These are phyloP conservation scores for Proterorhinus semilunaris DNA, from an alignment of 2,113 vertebrate species.

Conservation along the genomic window DNA sequence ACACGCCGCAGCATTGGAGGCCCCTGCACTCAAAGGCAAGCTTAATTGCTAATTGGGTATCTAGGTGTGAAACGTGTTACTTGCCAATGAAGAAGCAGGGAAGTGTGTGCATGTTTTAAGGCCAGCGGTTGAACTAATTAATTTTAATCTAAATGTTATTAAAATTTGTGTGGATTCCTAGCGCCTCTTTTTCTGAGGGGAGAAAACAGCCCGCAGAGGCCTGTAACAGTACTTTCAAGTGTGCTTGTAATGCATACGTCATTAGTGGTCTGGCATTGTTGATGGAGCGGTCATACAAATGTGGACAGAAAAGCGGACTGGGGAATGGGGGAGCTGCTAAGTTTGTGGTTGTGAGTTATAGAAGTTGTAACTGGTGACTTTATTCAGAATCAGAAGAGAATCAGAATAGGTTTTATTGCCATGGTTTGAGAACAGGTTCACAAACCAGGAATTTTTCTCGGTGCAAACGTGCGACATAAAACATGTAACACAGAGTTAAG, in stretches of 20 bases:
- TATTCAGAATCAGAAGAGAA: no score
- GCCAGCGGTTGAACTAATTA: slow-evolving; percentile 76
- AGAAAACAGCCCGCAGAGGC: slow-evolving; percentile 51
- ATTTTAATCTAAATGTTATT: slow-evolving; percentile 76
- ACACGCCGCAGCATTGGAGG: slow-evolving; percentile 71
- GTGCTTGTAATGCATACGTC: slow-evolving; percentile 35
- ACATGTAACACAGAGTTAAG: no score
- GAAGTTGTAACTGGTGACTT: background rate
- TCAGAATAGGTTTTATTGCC: no score
- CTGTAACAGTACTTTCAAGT: slow-evolving; percentile 53
- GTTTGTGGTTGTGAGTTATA: background rate
- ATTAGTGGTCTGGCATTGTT: slow-evolving; percentile 31
- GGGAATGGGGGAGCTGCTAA: background rate
- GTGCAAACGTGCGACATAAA: no score
- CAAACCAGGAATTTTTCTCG: no score
- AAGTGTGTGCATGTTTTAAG: slow-evolving; percentile 71
- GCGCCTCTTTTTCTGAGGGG: slow-evolving; percentile 41
- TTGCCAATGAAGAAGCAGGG: slow-evolving; percentile 63
- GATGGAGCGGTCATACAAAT: slow-evolving; percentile 4
- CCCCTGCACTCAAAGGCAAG: slow-evolving; percentile 78
- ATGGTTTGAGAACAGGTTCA: no score
- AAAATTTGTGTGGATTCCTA: slow-evolving; percentile 67
- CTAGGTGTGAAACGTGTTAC: slow-evolving; percentile 76
- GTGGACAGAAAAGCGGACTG: background rate
- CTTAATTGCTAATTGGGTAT: slow-evolving; percentile 82